Evolutionary conservation across 2,888 invertebrate species (phyloP).

Genomic region (Endomychus coccineus): DNA sequence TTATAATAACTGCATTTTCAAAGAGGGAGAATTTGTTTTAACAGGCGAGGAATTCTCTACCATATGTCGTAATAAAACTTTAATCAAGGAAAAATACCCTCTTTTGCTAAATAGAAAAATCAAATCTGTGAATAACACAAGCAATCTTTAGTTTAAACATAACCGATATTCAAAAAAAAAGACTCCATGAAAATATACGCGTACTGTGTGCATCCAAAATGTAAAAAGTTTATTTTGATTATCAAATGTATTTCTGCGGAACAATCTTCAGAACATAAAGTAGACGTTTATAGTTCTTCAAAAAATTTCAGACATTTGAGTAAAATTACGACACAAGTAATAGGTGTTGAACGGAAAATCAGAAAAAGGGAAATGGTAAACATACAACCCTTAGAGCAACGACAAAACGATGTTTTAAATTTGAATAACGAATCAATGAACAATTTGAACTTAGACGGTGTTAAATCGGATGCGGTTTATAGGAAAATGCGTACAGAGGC

Average conservation of each 20-base stretch:
- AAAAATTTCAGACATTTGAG: not conserved
- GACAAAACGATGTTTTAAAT: conserved; percentile 2
- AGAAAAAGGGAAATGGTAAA: not conserved
- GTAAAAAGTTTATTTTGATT: conserved; percentile 2
- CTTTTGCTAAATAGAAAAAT: conserved; percentile 2
- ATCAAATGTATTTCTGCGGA: not conserved
- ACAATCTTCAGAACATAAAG: not conserved
- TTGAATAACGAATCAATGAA: not conserved
- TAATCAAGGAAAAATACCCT: conserved; percentile 1
- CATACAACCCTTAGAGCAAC: not conserved
- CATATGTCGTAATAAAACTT: too few species aligned
- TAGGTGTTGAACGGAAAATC: conserved; percentile 1
- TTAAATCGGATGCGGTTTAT: too few species aligned
- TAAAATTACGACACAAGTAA: not conserved
- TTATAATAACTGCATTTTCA: too few species aligned
- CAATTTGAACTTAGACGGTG: not conserved
- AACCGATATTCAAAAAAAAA: too few species aligned
- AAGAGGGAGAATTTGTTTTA: too few species aligned
- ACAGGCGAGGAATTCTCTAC: too few species aligned
- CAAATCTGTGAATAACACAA: conserved; percentile 1
- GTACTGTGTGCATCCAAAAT: not conserved
- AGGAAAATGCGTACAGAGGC: too few species aligned
- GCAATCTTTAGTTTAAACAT: too few species aligned
- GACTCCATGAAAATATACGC: conserved; percentile 1
- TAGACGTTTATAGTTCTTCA: not conserved